Conservation (phyloP, 1,140 invertebrate genomes). For the Papilio glaucus region DNA sequence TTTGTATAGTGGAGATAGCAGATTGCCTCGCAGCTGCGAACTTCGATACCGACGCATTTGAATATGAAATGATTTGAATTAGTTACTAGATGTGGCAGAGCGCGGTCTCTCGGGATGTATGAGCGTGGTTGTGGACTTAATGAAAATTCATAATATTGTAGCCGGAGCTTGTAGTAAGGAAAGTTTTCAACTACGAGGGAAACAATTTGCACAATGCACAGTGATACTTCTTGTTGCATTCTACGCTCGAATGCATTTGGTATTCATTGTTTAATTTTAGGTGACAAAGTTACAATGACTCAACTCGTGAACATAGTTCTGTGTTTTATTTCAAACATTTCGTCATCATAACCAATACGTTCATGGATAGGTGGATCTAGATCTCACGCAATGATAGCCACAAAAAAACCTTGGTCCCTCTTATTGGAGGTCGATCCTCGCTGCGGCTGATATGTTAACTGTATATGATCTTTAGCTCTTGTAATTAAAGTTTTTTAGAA, state of each 20-base stretch:
- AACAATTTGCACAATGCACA: constrained; percentile 21
- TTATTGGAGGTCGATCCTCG: too few relatives aligned
- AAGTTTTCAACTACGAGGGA: constrained; percentile 20
- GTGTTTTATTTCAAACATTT: too few relatives aligned
- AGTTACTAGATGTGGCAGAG: constrained; percentile 33
- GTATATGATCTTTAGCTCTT: too few relatives aligned
- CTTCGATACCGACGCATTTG: constrained; percentile 34
- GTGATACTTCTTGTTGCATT: constrained; percentile 24
- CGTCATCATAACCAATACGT: too few relatives aligned
- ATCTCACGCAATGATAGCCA: too few relatives aligned
- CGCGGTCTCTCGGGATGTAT: constrained; percentile 24
- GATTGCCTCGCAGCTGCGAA: constrained; percentile 28
- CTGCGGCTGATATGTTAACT: too few relatives aligned
- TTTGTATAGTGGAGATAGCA: constrained; percentile 12
- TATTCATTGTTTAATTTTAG: constrained; percentile 30
- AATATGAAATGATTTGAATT: constrained; percentile 36
- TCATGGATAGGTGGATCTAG: too few relatives aligned
- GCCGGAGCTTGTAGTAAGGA: constrained; percentile 4
- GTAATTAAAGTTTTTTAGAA: too few relatives aligned
- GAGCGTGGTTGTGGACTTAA: constrained; percentile 23
- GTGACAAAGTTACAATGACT: neutral
- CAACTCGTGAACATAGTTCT: too few relatives aligned
- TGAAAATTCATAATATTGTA: constrained; percentile 35
- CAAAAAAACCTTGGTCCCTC: too few relatives aligned
- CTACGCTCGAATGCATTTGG: neutral